Base-by-base conservation (phyloP, 2,797 vertebrate genomes). In the Poecilia gillii region DNA sequence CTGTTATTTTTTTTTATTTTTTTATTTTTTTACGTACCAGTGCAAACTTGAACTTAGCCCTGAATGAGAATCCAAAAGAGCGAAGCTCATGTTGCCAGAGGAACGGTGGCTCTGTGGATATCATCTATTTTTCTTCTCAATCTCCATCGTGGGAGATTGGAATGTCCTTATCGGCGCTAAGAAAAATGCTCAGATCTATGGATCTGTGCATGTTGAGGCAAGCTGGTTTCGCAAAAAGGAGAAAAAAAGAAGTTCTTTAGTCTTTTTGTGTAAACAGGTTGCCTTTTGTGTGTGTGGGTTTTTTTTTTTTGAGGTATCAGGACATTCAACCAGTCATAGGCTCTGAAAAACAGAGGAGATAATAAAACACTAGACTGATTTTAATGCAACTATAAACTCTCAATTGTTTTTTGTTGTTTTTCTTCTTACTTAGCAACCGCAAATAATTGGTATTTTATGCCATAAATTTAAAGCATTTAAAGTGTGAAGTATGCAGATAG, bases 21-120 rank as follows among this genome's bases (percentile, higher is more conserved):
- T n/a, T 13, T n/a, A 28, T 36, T 64, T 4, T 4, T 62, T 62
- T 14, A 41, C 20, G 4, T 39, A 49, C 49, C 5, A 39, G 33
- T 55, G 23, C 20, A n/a, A 55, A 55, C 49, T 16, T 55, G 49
- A 73, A 73, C 18, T 36, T 13, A 5, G 6, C 5, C 33, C 25
- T 68, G 18, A 53, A 41, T n/a, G 2, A 1, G 13, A 16, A 45
- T 71, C 46, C 87, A 90, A 84, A 80, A 77, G 76, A 89, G 83
- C 81, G 78, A 45, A 72, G 72, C 84, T 80, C 43, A 7, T 72
- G 25, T 71, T 85, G 79, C 87, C 86, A 39, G 68, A 82, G 88
- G 87, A 85, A 90, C 86, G 79, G 70, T 62, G 71, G 76, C 12
- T 39, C 72, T 86, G 87, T 71, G 75, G 68, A 81, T 87, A 78